These are phyloP conservation scores for Lycocorax pyrrhopterus DNA, from an alignment of 2,113 vertebrate genomes.

Conservation along the genomic window DNA sequence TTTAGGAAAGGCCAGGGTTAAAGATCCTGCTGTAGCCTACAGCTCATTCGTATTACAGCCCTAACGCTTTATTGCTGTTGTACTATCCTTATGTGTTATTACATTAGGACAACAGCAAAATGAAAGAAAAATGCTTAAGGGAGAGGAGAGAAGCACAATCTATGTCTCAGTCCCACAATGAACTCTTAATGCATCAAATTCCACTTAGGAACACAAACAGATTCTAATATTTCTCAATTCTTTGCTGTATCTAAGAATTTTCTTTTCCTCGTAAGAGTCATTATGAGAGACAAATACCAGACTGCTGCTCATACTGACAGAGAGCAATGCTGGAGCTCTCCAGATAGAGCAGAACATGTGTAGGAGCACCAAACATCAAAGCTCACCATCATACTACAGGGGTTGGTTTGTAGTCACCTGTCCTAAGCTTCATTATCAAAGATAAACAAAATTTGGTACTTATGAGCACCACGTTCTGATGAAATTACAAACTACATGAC, in stretches of 20 bases:
- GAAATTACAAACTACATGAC: background rate
- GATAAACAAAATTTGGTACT: background rate
- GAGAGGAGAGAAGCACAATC: rapidly evolving
- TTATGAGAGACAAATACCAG: background rate
- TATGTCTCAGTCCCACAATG: background rate
- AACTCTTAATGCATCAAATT: background rate
- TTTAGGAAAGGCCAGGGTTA: background rate
- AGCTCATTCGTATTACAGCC: background rate
- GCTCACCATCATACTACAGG: background rate
- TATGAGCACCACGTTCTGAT: background rate
- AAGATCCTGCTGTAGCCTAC: background rate
- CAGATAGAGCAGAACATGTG: background rate
- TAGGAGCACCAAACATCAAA: background rate
- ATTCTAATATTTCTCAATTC: background rate
- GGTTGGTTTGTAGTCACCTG: background rate
- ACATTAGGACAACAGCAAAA: background rate
- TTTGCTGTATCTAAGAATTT: background rate
- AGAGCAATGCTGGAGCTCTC: background rate
- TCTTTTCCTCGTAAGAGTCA: background rate
- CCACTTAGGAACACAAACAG: background rate
- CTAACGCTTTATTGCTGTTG: background rate
- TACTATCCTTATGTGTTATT: background rate
- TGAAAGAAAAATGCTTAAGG: background rate
- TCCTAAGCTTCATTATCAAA: background rate
- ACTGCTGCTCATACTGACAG: background rate